phyloP scores from a whole-genome alignment of 2,888 invertebrate species.

The Agrypnus murinus region DNA sequence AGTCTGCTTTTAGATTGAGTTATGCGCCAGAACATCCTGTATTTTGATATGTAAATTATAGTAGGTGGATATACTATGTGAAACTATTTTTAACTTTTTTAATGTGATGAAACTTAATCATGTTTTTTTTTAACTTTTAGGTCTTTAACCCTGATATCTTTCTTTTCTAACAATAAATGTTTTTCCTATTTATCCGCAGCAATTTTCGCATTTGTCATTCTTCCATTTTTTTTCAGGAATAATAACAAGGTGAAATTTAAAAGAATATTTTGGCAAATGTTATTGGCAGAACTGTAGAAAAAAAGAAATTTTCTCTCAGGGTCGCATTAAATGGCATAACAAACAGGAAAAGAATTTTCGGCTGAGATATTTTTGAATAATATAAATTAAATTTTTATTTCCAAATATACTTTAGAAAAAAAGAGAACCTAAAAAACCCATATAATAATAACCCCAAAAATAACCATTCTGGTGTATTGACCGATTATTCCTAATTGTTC shows the following conservation, averaged over 20 bases:
- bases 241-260: conserved; percentile 3
- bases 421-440: background rate
- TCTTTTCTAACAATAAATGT: background rate
- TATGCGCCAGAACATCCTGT: conserved; percentile 6
- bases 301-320: background rate
- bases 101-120: conserved; percentile 16
- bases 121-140: background rate
- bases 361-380: background rate
- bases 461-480: too few species aligned
- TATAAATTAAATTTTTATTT: background rate
- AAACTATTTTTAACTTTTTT: conserved; percentile 11
- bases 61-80: conserved; percentile 18
- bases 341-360: conserved; percentile 14
- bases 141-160: conserved; percentile 22
- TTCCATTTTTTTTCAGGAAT: background rate
- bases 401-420: background rate
- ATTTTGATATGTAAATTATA: conserved; percentile 21
- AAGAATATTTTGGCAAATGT: background rate
- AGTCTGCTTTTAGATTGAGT: conserved; percentile 14
- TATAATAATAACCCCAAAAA: too few species aligned
- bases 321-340: background rate
- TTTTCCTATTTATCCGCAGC: conserved; percentile 4
- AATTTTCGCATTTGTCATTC: conserved; percentile 5
- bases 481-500: too few species aligned
- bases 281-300: background rate